Conservation (phyloP, 2,113 vertebrate genomes). For the Hypomesus transpacificus region DNA sequence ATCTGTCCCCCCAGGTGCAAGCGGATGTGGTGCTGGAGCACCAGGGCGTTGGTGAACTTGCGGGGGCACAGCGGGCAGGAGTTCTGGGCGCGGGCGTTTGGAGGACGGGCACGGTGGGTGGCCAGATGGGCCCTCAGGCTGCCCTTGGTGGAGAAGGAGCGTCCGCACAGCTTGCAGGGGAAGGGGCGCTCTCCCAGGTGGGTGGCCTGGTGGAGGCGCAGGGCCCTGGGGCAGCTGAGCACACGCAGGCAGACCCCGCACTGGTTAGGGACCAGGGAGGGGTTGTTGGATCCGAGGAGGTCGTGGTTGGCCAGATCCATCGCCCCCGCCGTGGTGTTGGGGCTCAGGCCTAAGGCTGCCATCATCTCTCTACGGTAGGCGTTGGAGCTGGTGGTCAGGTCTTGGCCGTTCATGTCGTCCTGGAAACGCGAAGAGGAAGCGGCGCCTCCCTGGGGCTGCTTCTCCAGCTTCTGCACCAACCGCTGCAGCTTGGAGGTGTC, state of each 20-base stretch:
- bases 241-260: constrained; percentile 86
- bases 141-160: constrained; percentile 87
- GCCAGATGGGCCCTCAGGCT: constrained; percentile 86
- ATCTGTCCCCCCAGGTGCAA: constrained; percentile 89
- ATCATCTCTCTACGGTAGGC: constrained; percentile 74
- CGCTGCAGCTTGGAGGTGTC: constrained; percentile 90
- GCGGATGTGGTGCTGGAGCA: constrained; percentile 88
- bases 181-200: constrained; percentile 87
- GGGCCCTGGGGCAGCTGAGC: constrained; percentile 85
- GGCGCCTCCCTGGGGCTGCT: constrained; percentile 66
- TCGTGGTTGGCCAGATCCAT: constrained; percentile 38
- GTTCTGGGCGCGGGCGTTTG: constrained; percentile 80
- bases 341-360: constrained; percentile 70
- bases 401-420: constrained; percentile 58
- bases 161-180: constrained; percentile 87
- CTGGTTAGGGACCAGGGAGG: constrained; percentile 74
- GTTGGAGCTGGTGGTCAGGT: constrained; percentile 64
- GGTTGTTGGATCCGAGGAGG: constrained; percentile 29
- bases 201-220: constrained; percentile 86
- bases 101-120: constrained; percentile 83
- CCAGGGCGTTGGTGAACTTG: constrained; percentile 89
- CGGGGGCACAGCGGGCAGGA: constrained; percentile 91
- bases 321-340: constrained; percentile 46
- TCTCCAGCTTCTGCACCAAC: constrained; percentile 87
- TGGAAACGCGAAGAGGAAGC: constrained; percentile 47